Evolutionary conservation across 2,797 vertebrate genomes (phyloP).

Genomic region (Danio choprae): DNA sequence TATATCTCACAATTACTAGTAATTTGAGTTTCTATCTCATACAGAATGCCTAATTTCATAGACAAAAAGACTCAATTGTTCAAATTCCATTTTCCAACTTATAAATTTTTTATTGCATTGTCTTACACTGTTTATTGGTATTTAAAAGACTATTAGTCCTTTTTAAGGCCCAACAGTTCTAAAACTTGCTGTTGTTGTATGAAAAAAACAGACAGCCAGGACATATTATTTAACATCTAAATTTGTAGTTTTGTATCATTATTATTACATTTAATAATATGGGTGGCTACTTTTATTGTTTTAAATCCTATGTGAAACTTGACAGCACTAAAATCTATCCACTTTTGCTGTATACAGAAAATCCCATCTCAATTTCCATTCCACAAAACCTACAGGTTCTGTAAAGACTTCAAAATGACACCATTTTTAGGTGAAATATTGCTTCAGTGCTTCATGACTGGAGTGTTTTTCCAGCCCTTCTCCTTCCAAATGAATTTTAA

Average conservation of each 20-base stretch:
- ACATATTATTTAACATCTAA: too few relatives aligned
- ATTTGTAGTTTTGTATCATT: too few relatives aligned
- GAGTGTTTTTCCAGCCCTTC: not conserved
- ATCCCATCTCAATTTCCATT: not conserved
- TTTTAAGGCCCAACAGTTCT: too few relatives aligned
- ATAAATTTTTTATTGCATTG: too few relatives aligned
- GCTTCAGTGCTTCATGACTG: not conserved
- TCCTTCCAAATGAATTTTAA: constrained; percentile 3
- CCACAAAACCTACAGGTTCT: not conserved
- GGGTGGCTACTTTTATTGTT: not conserved
- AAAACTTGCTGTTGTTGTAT: too few relatives aligned
- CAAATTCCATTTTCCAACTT: too few relatives aligned
- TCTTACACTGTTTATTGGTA: too few relatives aligned
- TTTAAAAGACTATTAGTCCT: too few relatives aligned
- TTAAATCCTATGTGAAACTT: not conserved
- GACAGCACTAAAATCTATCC: not conserved
- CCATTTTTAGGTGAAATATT: not conserved
- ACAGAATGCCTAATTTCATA: not conserved
- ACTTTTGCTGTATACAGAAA: not conserved
- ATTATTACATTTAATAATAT: too few relatives aligned
- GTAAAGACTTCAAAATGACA: not conserved
- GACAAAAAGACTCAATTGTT: too few relatives aligned
- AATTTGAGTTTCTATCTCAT: not conserved
- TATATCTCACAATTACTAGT: not conserved
- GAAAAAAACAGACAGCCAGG: too few relatives aligned